Conservation (phyloP, 1,140 invertebrate genomes). For the Drosophila trapezifrons region DNA sequence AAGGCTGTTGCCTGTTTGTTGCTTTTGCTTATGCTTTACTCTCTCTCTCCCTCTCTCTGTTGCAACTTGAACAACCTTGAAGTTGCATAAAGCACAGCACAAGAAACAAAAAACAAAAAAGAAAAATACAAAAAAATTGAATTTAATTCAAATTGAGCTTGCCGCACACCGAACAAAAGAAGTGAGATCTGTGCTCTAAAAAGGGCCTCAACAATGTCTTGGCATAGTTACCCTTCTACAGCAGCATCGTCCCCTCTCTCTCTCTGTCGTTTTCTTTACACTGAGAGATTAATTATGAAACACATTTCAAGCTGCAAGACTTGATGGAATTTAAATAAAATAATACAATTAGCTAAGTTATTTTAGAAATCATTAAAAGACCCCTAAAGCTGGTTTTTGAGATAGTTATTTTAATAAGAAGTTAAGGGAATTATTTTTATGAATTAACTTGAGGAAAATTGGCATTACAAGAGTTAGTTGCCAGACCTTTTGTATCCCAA, state of each 20-base stretch:
- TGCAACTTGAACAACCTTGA: conserved; percentile 66
- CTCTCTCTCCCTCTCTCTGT: too few species aligned
- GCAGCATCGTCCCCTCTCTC: neutral
- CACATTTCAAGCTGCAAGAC: too few species aligned
- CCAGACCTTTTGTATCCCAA: too few species aligned
- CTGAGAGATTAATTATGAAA: neutral
- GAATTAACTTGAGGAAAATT: too few species aligned
- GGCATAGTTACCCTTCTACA: conserved; percentile 41
- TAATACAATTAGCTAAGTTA: too few species aligned
- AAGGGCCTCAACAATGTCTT: conserved; percentile 59
- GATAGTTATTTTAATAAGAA: too few species aligned
- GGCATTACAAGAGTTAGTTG: too few species aligned
- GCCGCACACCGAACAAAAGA: conserved; percentile 47
- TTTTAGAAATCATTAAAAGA: too few species aligned
- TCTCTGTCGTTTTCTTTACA: neutral
- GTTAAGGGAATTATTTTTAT: too few species aligned
- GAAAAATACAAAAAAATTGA: conserved; percentile 59
- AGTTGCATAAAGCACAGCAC: conserved; percentile 26
- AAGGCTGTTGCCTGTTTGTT: conserved; percentile 52
- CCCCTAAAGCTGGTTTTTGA: too few species aligned
- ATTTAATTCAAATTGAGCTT: conserved; percentile 79
- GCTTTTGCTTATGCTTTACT: conserved; percentile 30
- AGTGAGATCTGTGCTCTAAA: conserved; percentile 45
- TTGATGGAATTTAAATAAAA: too few species aligned
- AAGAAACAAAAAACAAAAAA: conserved; percentile 8